Conservation (phyloP, 2,888 invertebrate species). For the Stenoptilia bipunctidactyla region DNA sequence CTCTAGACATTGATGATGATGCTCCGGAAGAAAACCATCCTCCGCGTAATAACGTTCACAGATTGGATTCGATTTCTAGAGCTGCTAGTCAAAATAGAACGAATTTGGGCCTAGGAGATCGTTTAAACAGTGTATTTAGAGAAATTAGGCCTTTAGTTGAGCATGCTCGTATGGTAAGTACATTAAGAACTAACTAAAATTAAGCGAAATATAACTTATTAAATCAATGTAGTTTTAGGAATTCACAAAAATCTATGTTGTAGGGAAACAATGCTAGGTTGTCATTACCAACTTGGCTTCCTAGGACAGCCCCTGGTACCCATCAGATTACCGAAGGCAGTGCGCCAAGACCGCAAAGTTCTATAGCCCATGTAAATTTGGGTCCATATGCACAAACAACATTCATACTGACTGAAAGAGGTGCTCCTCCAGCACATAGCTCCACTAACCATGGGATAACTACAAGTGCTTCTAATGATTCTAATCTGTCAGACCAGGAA, state of each 20-base stretch:
- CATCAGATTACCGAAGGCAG: slow-evolving; percentile 37
- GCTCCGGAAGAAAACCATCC: slow-evolving; percentile 29
- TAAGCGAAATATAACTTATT: too few species aligned
- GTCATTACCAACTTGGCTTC: slow-evolving; percentile 56
- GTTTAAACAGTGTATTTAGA: slow-evolving; percentile 63
- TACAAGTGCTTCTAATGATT: slow-evolving; percentile 41
- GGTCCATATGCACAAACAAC: slow-evolving; percentile 41
- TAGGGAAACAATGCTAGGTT: slow-evolving; percentile 56
- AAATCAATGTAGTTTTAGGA: too few species aligned
- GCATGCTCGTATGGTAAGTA: slow-evolving; percentile 67
- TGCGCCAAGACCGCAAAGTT: slow-evolving; percentile 48
- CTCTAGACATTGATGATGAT: slow-evolving; percentile 51
- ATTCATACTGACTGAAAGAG: slow-evolving; percentile 38
- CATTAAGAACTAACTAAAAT: background rate
- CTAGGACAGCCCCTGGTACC: slow-evolving; percentile 45
- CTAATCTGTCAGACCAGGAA: slow-evolving; percentile 39
- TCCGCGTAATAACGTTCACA: slow-evolving; percentile 37
- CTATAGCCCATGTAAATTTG: slow-evolving; percentile 49
- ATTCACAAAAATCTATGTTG: slow-evolving; percentile 12
- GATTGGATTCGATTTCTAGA: slow-evolving; percentile 45
- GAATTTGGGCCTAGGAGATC: slow-evolving; percentile 52
- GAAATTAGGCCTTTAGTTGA: slow-evolving; percentile 77
- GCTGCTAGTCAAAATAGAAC: slow-evolving; percentile 34
- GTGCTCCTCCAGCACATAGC: slow-evolving; percentile 28
- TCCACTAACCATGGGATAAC: slow-evolving; percentile 32